Evolutionary conservation across 2,888 invertebrate species (phyloP), one percentile per base, ranked within the genome.

Genomic region (Chrysina gloriosa): DNA sequence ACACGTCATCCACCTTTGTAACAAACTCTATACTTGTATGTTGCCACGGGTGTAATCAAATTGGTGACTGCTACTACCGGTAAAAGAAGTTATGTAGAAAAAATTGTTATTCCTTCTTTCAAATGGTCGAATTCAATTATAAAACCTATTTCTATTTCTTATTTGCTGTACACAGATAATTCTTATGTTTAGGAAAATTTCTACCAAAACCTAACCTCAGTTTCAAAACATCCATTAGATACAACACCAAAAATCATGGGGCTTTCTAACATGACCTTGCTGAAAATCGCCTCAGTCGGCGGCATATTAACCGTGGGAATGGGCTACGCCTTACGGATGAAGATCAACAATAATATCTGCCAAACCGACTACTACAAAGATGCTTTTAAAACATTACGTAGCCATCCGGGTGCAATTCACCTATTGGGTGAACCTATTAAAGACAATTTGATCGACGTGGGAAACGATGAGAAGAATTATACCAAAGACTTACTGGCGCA

Each of bases 341-440:
- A 85, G 76, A 79, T 90, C 3, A 84, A 88, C 69, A 83, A 87
- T 9, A 85, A 86, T 64, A 82, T 91, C 27, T 84, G 87, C 72
- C 77, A 83, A 65, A 84, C 87, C 1, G 87, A 87, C 16, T 89
- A 88, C 77, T 93, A 90, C 77, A 88, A 86, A 79, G 84, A 86
- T 72, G 91, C 92, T 0, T 74, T 92, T 50, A 85, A 87, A 75
- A 84, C 82, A 6, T 76, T 93, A 16, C 82, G 88, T 71, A 76
- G 77, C 4, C 85, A 91, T 79, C 75, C 84, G 19, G 89, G 89
- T 29, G 91, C 91, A 2, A 84, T 89, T 3, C 80, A 86, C 56
- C 84, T 90, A 70, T 82, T 94, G 36, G 94, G 94, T 1, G 89
- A 92, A 79, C 93, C 94, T 0, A 90, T 94, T 34, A 88, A 86